Percentiles rank a stretch among this genome's conserved stretches.
These are phyloP conservation scores for Hassar affinis DNA, from an alignment of 2,113 vertebrate genomes.

Conservation along the genomic window DNA sequence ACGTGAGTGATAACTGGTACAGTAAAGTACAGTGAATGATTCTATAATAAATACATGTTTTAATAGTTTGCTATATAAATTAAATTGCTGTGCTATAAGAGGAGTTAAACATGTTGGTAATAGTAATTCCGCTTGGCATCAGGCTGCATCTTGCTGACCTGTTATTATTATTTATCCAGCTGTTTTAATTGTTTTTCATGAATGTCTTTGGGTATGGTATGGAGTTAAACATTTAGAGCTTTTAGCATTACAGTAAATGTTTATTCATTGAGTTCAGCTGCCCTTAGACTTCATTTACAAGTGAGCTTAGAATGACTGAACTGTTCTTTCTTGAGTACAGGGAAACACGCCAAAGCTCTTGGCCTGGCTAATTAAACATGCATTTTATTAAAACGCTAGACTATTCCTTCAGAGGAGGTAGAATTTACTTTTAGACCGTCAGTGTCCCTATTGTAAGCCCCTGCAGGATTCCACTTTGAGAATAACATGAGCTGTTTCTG, in stretches of 20 bases:
- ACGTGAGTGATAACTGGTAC: background rate
- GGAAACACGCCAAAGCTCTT: background rate
- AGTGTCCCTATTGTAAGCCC: background rate
- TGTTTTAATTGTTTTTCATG: background rate
- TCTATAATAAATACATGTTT: background rate
- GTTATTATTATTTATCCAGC: background rate
- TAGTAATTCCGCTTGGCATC: background rate
- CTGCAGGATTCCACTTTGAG: background rate
- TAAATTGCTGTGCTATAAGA: background rate
- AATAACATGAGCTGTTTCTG: constrained; percentile 53
- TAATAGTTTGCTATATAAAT: background rate
- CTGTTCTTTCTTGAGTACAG: background rate
- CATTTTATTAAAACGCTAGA: background rate
- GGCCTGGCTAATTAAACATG: background rate
- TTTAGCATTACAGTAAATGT: background rate
- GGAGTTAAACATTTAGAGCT: too few relatives aligned
- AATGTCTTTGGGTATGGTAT: too few relatives aligned
- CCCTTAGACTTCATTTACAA: too few relatives aligned
- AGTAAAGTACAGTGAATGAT: background rate
- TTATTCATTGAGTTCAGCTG: background rate
- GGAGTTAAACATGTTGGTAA: background rate
- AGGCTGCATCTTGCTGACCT: background rate
- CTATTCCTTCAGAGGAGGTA: background rate
- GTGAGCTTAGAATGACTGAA: background rate
- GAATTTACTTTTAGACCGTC: background rate